Evolutionary conservation across 2,888 invertebrate species (phyloP), one percentile per base, ranked within the genome.

Genomic region (Leucania comma): DNA sequence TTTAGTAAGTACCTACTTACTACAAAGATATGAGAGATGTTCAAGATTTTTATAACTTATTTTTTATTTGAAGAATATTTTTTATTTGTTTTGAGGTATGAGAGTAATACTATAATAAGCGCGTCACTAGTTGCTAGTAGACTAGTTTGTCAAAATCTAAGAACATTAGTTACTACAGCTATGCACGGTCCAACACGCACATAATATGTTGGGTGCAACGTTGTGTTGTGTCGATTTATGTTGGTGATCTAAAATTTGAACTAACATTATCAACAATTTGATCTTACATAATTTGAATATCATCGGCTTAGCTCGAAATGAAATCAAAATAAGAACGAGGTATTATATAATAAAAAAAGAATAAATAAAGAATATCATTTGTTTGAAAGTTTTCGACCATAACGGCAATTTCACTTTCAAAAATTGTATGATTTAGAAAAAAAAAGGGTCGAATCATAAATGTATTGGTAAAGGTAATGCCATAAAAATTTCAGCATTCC

Each of bases 31-130:
- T 66, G 67, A 65, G 46, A 73, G 56, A 59, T 60, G 51, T 68
- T 51, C 46, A 65, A 64, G 48, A 68, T 46, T 60, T 75, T 75
- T 56, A 58, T 64, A 59, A 73, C 60, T 72, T 71, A 79, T 60
- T 76, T 70, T 68, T 73, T 66, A 75, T 65, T 80, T 78, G 24
- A 78, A 64, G 67, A 63, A 74, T 56, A 60, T 35, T 29, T 22
- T 35, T 35, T 35, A 35, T 35, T 42, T 73, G 71, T 75, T 71
- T 79, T 81, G 88, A 87, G 86, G 86, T 87, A 88, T 81, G 78
- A 79, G 57, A 83, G 80, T 84, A 83, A 82, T 87, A 86, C 83
- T 83, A 81, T 69, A 68, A 48, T 72, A 74, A 75, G 69, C 72
- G 67, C 62, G 75, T 82, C 68, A 77, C 75, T 85, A 76, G 80